phyloP scores from a whole-genome alignment of 2,113 vertebrate genomes.

The Sinocyclocheilus anshuiensis region DNA sequence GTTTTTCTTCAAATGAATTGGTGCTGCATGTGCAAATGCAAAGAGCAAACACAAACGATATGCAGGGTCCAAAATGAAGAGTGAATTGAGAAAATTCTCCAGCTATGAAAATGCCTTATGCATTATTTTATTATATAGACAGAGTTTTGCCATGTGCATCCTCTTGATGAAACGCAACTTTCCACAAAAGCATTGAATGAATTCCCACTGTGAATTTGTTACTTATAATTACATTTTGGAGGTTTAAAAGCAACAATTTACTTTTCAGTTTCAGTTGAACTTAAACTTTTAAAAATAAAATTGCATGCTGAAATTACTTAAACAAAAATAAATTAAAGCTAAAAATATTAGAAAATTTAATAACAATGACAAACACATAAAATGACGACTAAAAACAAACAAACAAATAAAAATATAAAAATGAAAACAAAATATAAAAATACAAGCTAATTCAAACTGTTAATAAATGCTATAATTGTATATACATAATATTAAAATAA shows the following conservation, averaged over 20 bases:
- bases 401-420: too few relatives aligned
- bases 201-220: not conserved
- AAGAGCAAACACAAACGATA: not conserved
- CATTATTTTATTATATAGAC: not conserved
- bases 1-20: not conserved
- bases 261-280: not conserved
- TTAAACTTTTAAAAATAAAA: too few relatives aligned
- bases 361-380: too few relatives aligned
- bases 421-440: too few relatives aligned
- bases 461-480: too few relatives aligned
- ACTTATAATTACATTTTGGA: not conserved
- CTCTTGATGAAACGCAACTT: not conserved
- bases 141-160: not conserved
- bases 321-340: too few relatives aligned
- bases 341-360: too few relatives aligned
- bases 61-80: not conserved
- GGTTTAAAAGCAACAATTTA: not conserved
- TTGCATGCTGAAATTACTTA: too few relatives aligned
- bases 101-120: not conserved
- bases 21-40: not conserved
- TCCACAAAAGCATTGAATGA: too few relatives aligned
- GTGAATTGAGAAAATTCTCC: not conserved
- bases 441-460: too few relatives aligned
- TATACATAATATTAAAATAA: too few relatives aligned
- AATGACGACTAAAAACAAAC: too few relatives aligned